Conservation (phyloP, 2,113 vertebrate species). For the Hydropotes inermis region DNA sequence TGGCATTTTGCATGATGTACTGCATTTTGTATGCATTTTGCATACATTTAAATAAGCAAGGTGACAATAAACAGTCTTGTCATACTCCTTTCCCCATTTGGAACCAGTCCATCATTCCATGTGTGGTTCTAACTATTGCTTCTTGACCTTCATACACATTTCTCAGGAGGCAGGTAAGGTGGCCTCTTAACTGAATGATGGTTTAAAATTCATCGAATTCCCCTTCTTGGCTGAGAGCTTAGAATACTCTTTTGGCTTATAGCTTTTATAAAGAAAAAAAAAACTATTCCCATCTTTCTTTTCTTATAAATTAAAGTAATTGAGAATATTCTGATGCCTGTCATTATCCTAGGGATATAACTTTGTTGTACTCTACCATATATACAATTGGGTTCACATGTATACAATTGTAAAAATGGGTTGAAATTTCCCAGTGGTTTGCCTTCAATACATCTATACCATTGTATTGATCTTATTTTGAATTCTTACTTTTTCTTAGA, state of each 20-base stretch:
- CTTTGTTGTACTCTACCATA: not conserved
- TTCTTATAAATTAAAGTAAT: not conserved
- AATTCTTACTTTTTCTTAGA: not conserved
- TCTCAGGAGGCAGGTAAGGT: not conserved
- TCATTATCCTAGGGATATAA: not conserved
- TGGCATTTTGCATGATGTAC: not conserved
- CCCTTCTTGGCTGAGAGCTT: not conserved
- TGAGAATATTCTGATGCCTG: not conserved
- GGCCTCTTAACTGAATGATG: not conserved
- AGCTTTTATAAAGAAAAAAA: not conserved
- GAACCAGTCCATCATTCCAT: not conserved
- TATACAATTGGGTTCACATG: not conserved
- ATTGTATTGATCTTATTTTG: not conserved
- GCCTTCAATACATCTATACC: slow-evolving; percentile 5
- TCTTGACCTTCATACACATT: not conserved
- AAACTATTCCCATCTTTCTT: not conserved
- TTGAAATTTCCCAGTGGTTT: slow-evolving; percentile 13
- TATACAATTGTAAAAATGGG: not conserved
- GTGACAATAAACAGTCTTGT: not conserved
- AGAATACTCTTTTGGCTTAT: not conserved
- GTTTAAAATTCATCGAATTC: not conserved
- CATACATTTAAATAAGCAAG: not conserved
- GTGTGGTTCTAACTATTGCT: not conserved
- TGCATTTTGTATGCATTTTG: not conserved
- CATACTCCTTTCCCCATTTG: not conserved